Evolutionary conservation across 2,797 vertebrate species (phyloP).

Genomic region (Octomys mimax): DNA sequence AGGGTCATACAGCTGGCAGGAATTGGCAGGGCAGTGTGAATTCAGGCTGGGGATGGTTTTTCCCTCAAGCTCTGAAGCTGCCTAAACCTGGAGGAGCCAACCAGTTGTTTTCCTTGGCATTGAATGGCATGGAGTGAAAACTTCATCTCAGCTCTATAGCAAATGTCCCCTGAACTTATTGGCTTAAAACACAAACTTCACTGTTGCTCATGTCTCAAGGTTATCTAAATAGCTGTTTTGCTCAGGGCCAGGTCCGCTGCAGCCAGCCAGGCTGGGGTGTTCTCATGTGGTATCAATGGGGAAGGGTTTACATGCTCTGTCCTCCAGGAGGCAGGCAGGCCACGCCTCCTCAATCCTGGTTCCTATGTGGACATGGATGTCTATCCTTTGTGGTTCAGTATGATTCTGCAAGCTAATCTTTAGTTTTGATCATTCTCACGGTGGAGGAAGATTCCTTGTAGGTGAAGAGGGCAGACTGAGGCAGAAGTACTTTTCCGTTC

Average conservation of each 20-base stretch:
- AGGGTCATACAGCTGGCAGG: neutral
- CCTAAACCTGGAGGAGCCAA: neutral
- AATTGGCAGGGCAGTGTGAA: neutral
- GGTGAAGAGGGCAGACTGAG: neutral
- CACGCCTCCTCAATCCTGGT: neutral
- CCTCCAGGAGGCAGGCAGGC: neutral
- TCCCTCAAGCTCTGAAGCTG: neutral
- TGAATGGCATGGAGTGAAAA: neutral
- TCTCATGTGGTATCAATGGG: neutral
- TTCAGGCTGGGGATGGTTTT: neutral
- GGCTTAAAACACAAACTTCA: neutral
- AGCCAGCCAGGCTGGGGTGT: neutral
- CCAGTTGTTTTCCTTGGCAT: neutral
- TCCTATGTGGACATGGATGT: neutral
- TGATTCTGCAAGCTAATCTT: too few species aligned
- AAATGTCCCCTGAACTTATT: neutral
- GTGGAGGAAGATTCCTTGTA: neutral
- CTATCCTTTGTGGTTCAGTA: neutral
- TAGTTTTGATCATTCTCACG: accelerated
- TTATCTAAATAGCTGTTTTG: neutral
- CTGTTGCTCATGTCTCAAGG: neutral
- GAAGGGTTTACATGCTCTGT: neutral
- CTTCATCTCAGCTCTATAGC: neutral
- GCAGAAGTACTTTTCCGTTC: neutral
- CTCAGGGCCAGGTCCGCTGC: neutral